Percentiles rank a stretch among this genome's conserved stretches.
Conservation (phyloP, 2,113 vertebrate genomes). For the mouse (Mus musculus) region GRCm39 chr14:105400501-105401000, state of each 20-base stretch:
- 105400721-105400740: no score
- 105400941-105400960: conserved; percentile 50
- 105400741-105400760: no score
- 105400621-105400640: neutral
- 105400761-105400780: no score
- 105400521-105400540: neutral
- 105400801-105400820: no score
- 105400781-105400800: no score
- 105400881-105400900: neutral
- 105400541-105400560: neutral
- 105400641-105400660: no score
- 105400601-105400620: neutral
- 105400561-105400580: neutral
- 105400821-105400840: no score
- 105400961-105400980: conserved; percentile 53
- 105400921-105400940: conserved; percentile 8
- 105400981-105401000: conserved; percentile 37
- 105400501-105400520: neutral
- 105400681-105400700: no score
- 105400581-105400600: neutral
- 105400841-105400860: no score
- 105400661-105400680: no score
- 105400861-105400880: no score
- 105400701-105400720: no score
- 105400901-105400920: conserved; percentile 50